A percentile compares a stretch with the other conserved stretches of the same genome.
These are phyloP conservation scores for Drosophila parabipectinata DNA, from an alignment of 1,140 invertebrate genomes.

Conservation along the genomic window DNA sequence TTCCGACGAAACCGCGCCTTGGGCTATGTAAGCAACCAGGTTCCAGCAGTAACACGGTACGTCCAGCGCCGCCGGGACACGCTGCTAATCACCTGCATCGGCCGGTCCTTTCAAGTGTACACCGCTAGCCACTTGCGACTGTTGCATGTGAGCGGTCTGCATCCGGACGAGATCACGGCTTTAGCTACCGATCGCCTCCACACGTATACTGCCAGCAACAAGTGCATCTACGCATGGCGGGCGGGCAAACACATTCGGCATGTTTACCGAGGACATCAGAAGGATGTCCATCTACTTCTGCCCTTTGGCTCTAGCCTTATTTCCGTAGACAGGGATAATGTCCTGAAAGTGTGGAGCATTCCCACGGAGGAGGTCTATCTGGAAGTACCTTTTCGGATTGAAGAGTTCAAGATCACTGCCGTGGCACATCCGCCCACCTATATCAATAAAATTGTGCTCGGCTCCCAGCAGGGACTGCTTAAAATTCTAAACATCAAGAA, in stretches of 20 bases:
- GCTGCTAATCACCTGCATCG: conserved; percentile 94
- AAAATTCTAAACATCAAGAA: conserved; percentile 96
- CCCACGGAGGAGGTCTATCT: conserved; percentile 88
- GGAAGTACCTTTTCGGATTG: conserved; percentile 89
- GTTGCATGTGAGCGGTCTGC: conserved; percentile 92
- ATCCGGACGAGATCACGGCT: conserved; percentile 92
- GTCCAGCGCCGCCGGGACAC: conserved; percentile 94
- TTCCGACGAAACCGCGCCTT: conserved; percentile 93
- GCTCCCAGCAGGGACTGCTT: conserved; percentile 93
- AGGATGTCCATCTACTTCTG: conserved; percentile 90
- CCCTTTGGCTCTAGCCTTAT: conserved; percentile 95
- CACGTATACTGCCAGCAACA: conserved; percentile 93
- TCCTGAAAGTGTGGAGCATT: conserved; percentile 94
- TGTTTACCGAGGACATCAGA: conserved; percentile 91
- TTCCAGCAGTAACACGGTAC: conserved; percentile 93
- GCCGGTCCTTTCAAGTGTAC: conserved; percentile 96
- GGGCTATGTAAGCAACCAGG: conserved; percentile 96
- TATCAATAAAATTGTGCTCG: conserved; percentile 97
- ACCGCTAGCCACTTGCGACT: conserved; percentile 92
- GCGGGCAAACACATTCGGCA: conserved; percentile 94
- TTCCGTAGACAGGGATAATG: conserved; percentile 92
- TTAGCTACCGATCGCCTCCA: conserved; percentile 91
- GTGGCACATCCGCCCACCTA: conserved; percentile 96
- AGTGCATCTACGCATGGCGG: conserved; percentile 93
- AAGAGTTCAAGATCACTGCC: conserved; percentile 90